Evolutionary conservation across 2,113 vertebrate genomes (phyloP).

Genomic region (Brachyistius frenatus): DNA sequence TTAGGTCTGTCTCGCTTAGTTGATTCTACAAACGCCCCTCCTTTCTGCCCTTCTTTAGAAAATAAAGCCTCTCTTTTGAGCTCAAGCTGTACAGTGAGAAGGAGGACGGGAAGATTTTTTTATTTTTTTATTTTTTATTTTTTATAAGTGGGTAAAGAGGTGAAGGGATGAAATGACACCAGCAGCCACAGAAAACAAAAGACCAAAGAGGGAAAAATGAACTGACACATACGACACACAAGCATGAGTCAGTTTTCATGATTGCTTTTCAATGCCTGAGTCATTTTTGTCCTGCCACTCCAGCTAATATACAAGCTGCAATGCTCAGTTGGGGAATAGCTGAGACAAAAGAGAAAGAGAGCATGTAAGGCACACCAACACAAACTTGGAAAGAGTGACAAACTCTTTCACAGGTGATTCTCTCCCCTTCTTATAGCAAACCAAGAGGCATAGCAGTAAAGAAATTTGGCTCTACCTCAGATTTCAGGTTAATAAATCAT

Average conservation of each 20-base stretch:
- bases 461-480: slow-evolving; percentile 67
- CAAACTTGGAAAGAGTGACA: slow-evolving; percentile 30
- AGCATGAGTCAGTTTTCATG: slow-evolving; percentile 68
- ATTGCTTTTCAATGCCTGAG: slow-evolving; percentile 72
- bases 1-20: slow-evolving; percentile 43
- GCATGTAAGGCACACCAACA: slow-evolving; percentile 26
- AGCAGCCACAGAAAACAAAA: slow-evolving; percentile 67
- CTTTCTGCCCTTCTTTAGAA: slow-evolving; percentile 58
- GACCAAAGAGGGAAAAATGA: slow-evolving; percentile 59
- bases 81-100: slow-evolving; percentile 50
- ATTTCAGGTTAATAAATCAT: slow-evolving; percentile 82
- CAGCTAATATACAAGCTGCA: slow-evolving; percentile 46
- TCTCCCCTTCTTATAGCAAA: slow-evolving; percentile 43
- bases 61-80: slow-evolving; percentile 76
- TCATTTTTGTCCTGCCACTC: slow-evolving; percentile 61
- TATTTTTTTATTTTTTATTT: too few relatives aligned
- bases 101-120: slow-evolving; percentile 18
- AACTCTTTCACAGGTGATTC: slow-evolving; percentile 64
- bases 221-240: slow-evolving; percentile 59
- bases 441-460: slow-evolving; percentile 60
- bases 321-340: slow-evolving; percentile 44
- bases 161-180: slow-evolving; percentile 62
- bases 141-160: slow-evolving; percentile 39
- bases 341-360: slow-evolving; percentile 48
- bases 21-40: slow-evolving; percentile 43